phyloP scores from a whole-genome alignment of 2,113 vertebrate species.

The Ceyx cyanopectus region DNA sequence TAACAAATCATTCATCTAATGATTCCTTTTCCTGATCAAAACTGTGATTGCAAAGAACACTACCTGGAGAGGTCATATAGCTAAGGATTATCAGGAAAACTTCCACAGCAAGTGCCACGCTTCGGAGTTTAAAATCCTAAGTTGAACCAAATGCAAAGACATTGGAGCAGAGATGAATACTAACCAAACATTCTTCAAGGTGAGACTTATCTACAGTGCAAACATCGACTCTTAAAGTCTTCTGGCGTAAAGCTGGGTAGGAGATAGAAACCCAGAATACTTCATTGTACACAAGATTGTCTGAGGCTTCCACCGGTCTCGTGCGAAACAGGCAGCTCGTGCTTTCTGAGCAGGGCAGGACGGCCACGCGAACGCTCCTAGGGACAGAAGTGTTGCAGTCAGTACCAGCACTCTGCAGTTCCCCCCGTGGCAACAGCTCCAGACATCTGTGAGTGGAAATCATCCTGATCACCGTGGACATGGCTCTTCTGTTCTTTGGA shows the following conservation, averaged over 20 bases:
- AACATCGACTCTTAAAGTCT: constrained; percentile 92
- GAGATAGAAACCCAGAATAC: constrained; percentile 89
- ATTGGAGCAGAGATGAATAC: constrained; percentile 26
- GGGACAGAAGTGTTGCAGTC: not conserved
- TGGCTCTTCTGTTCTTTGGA: not conserved
- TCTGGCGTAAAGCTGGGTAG: constrained; percentile 87
- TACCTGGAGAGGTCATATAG: not conserved
- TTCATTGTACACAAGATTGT: constrained; percentile 85
- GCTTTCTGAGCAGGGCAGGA: constrained; percentile 90
- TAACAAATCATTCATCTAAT: not conserved
- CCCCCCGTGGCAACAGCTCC: not conserved
- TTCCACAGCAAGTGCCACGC: not conserved
- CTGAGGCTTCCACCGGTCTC: constrained; percentile 73
- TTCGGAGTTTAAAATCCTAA: not conserved
- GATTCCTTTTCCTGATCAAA: not conserved
- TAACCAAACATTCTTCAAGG: constrained; percentile 90
- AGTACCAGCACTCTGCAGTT: not conserved
- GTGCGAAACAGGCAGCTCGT: constrained; percentile 92
- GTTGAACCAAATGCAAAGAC: not conserved
- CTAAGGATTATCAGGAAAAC: not conserved
- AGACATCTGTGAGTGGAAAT: not conserved
- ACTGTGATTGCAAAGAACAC: not conserved
- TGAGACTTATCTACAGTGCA: constrained; percentile 84
- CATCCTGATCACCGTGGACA: not conserved
- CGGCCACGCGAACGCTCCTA: constrained; percentile 88